These are phyloP conservation scores for Gallinago stenura DNA, from an alignment of 2,797 vertebrate species.

Conservation along the genomic window DNA sequence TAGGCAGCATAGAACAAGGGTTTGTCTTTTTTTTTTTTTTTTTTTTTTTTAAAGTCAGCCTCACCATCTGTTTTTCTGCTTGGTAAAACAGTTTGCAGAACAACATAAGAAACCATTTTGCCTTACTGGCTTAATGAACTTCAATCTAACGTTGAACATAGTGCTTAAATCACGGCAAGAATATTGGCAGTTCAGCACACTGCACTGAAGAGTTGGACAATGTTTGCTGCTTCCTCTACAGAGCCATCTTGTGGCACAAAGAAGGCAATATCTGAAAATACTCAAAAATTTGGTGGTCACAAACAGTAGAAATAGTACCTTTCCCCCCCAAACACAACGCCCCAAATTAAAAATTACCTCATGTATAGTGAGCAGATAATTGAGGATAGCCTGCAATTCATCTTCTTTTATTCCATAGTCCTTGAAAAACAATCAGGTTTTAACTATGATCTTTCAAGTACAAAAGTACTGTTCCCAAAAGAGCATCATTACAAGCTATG, in stretches of 20 bases:
- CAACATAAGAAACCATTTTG: slow-evolving; percentile 56
- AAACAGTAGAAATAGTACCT: neutral
- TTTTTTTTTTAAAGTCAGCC: slow-evolving; percentile 16
- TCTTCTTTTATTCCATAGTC: slow-evolving; percentile 96
- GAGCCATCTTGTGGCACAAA: slow-evolving; percentile 45
- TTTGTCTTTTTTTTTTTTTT: neutral
- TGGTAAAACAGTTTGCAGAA: slow-evolving; percentile 39
- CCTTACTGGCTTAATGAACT: slow-evolving; percentile 62
- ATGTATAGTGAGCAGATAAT: slow-evolving; percentile 96
- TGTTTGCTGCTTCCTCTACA: slow-evolving; percentile 31
- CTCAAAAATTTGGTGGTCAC: neutral
- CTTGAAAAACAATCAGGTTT: slow-evolving; percentile 76
- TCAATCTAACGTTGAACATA: slow-evolving; percentile 36
- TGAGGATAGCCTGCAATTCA: slow-evolving; percentile 96
- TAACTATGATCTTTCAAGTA: neutral
- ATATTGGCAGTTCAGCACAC: slow-evolving; percentile 26
- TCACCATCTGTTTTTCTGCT: slow-evolving; percentile 67
- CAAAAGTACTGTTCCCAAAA: neutral
- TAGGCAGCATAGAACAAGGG: slow-evolving; percentile 42
- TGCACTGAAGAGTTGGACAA: neutral
- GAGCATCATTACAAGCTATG: neutral
- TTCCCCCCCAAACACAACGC: neutral
- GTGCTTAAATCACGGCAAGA: slow-evolving; percentile 62
- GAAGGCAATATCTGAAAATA: neutral
- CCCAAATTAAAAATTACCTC: slow-evolving; percentile 85